phyloP scores from a whole-genome alignment of 2,888 invertebrate genomes.

The Dynastes grantii region DNA sequence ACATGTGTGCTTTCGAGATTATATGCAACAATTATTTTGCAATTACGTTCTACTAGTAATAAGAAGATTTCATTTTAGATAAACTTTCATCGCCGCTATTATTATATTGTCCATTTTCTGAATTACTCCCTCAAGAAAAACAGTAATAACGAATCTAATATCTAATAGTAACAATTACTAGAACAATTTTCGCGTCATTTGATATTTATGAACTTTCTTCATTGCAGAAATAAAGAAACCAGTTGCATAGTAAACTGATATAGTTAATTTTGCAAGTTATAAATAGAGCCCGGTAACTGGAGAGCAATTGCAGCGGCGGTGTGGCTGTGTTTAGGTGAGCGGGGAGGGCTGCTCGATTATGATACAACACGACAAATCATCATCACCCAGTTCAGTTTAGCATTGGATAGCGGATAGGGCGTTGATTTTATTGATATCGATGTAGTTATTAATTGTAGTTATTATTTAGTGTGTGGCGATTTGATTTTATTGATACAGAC shows the following conservation, averaged over 20 bases:
- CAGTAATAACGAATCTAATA: slow-evolving; percentile 10
- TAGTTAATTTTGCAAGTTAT: neutral
- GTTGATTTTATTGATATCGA: too few relatives aligned
- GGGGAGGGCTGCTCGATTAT: too few relatives aligned
- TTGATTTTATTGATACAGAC: too few relatives aligned
- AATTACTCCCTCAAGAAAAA: slow-evolving; percentile 16
- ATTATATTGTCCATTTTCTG: slow-evolving; percentile 29
- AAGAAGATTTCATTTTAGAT: slow-evolving; percentile 28
- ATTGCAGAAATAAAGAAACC: neutral
- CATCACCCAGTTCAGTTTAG: too few relatives aligned
- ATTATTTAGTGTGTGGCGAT: too few relatives aligned
- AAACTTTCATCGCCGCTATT: slow-evolving; percentile 15
- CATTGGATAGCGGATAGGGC: too few relatives aligned
- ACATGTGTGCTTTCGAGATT: neutral
- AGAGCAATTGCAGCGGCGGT: too few relatives aligned
- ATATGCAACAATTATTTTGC: neutral
- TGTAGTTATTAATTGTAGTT: too few relatives aligned
- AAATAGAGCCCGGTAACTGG: too few relatives aligned
- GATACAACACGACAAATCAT: too few relatives aligned
- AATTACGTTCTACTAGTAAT: neutral
- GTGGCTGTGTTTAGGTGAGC: too few relatives aligned
- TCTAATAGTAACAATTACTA: slow-evolving; percentile 21
- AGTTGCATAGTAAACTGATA: slow-evolving; percentile 5
- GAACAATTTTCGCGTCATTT: slow-evolving; percentile 15
- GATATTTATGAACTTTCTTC: slow-evolving; percentile 23